Evolutionary conservation across 2,888 invertebrate genomes (phyloP).

Genomic region (Syrista parreyssii): DNA sequence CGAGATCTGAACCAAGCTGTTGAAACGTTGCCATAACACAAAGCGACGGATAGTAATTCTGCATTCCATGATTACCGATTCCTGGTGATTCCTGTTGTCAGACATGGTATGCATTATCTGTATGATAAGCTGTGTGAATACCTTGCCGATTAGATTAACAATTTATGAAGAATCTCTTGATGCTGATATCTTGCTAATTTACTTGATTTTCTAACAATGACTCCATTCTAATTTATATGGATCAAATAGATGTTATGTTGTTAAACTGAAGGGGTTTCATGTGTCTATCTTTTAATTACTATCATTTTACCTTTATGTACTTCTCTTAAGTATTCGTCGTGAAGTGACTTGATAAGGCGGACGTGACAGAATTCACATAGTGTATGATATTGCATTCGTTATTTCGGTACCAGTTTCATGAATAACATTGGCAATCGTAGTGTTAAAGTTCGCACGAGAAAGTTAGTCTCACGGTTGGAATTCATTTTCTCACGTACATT

Average conservation of each 20-base stretch:
- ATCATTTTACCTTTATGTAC: background rate
- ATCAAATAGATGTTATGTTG: background rate
- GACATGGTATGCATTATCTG: background rate
- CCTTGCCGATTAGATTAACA: background rate
- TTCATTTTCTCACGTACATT: background rate
- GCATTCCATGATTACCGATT: background rate
- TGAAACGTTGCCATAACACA: background rate
- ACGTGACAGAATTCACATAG: background rate
- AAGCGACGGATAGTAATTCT: background rate
- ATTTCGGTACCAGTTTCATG: background rate
- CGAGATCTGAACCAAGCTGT: background rate
- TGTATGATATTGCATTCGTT: background rate
- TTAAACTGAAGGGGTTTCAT: background rate
- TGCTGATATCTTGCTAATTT: background rate
- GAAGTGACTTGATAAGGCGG: background rate
- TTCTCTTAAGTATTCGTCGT: background rate
- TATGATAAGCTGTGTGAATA: background rate
- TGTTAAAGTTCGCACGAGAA: background rate
- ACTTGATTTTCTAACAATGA: background rate
- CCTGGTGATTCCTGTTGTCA: background rate
- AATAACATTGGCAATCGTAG: background rate
- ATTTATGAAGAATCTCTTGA: background rate
- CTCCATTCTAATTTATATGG: background rate
- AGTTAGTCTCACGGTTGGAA: background rate
- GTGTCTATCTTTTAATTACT: background rate